Evolutionary conservation across 2,113 vertebrate species (phyloP).

Genomic region (Proteles cristata): DNA sequence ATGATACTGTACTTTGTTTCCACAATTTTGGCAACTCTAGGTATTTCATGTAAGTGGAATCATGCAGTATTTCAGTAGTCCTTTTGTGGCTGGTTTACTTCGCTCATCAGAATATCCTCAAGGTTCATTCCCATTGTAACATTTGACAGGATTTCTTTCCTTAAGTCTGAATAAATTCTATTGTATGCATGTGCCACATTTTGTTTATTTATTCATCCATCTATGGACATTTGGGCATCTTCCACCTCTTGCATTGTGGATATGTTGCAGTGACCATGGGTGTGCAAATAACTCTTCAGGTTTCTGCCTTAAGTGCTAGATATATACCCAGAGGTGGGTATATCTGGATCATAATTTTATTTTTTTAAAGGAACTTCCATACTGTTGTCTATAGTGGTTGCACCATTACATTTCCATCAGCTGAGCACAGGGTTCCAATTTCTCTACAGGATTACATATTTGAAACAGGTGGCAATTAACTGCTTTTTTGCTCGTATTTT

Average conservation of each 20-base stretch:
- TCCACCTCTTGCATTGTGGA: background rate
- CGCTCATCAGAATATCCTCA: background rate
- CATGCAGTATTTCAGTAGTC: background rate
- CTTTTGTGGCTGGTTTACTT: background rate
- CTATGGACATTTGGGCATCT: background rate
- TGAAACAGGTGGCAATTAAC: background rate
- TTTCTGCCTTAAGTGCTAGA: background rate
- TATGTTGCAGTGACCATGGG: background rate
- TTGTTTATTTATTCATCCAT: conserved; percentile 3
- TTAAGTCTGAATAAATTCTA: background rate
- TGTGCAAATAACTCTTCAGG: background rate
- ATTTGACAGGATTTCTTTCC: background rate
- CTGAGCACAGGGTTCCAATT: background rate
- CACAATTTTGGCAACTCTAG: background rate
- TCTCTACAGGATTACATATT: conserved; percentile 25
- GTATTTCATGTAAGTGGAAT: background rate
- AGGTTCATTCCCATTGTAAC: background rate
- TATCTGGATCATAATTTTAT: background rate
- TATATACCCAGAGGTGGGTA: background rate
- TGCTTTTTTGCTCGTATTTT: background rate
- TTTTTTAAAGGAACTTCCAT: background rate
- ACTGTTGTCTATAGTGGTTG: background rate
- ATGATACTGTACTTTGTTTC: background rate
- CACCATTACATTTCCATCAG: background rate
- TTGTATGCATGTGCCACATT: background rate